Conservation (phyloP, 2,888 invertebrate genomes). For the Apamea anceps region DNA sequence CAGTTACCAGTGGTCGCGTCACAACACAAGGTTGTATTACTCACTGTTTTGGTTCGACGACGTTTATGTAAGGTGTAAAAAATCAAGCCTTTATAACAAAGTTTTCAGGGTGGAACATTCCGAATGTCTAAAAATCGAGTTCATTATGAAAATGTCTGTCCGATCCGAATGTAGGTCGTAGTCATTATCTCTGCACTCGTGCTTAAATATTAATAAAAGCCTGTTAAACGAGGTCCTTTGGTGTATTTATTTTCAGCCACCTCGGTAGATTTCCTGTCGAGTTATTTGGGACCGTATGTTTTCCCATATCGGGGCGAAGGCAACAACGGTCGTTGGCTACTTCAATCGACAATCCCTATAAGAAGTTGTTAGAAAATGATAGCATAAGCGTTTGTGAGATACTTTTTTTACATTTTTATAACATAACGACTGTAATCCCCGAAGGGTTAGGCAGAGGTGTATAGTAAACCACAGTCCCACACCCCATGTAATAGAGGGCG, state of each 20-base stretch:
- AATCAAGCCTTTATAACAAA: slow-evolving; percentile 43
- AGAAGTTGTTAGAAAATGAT: background rate
- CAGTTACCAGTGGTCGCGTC: slow-evolving; percentile 67
- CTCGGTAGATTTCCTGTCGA: background rate
- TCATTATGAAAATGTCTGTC: background rate
- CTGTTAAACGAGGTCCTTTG: too few relatives aligned
- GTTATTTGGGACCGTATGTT: background rate
- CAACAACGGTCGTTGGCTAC: background rate
- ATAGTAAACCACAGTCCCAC: background rate
- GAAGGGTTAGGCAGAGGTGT: background rate
- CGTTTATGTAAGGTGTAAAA: slow-evolving; percentile 61
- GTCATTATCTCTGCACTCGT: background rate
- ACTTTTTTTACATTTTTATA: background rate
- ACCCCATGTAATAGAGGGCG: too few relatives aligned
- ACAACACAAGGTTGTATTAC: slow-evolving; percentile 84
- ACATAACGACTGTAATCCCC: background rate
- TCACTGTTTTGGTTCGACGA: slow-evolving; percentile 75
- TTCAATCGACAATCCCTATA: background rate
- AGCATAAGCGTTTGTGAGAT: background rate
- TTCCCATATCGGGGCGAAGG: too few relatives aligned
- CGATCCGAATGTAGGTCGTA: background rate
- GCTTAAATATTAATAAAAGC: background rate
- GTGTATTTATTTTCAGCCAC: background rate
- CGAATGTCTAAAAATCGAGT: slow-evolving; percentile 4
- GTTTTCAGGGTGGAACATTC: slow-evolving; percentile 25